Percentiles rank a stretch among this genome's conserved stretches.
These are phyloP conservation scores for Cantharis lateralis DNA, from an alignment of 2,888 invertebrate genomes.

Conservation along the genomic window DNA sequence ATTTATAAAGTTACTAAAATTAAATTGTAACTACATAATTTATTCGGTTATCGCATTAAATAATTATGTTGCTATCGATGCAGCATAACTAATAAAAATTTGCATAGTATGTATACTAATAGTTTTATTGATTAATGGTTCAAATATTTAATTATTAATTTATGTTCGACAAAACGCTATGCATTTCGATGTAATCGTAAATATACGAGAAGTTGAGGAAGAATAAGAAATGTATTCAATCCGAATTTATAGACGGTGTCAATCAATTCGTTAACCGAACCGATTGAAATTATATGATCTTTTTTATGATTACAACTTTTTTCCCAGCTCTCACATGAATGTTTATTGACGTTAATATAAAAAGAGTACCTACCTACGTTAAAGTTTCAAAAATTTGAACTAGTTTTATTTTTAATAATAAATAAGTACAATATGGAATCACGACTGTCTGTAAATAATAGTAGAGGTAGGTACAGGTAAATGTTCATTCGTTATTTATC, in stretches of 20 bases:
- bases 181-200: not conserved
- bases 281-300: not conserved
- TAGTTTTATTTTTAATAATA: constrained; percentile 24
- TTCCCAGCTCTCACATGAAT: not conserved
- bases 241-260: not conserved
- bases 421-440: constrained; percentile 37
- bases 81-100: not conserved
- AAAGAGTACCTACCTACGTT: not conserved
- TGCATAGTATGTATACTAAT: not conserved
- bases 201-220: not conserved
- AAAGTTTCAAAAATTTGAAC: not conserved
- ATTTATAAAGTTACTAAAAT: not conserved
- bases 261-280: not conserved
- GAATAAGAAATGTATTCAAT: not conserved
- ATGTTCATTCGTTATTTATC: constrained; percentile 44
- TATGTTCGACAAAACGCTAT: not conserved
- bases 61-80: not conserved
- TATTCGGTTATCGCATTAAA: not conserved
- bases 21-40: not conserved
- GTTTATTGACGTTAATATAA: not conserved
- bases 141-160: not conserved
- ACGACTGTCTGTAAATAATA: constrained; percentile 36
- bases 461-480: constrained; percentile 34
- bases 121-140: not conserved
- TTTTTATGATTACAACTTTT: not conserved